A percentile compares a stretch with the other conserved stretches of the same genome.
These are phyloP conservation scores for Rousettus leschenaultii DNA, from an alignment of 2,113 vertebrate genomes.

Conservation along the genomic window DNA sequence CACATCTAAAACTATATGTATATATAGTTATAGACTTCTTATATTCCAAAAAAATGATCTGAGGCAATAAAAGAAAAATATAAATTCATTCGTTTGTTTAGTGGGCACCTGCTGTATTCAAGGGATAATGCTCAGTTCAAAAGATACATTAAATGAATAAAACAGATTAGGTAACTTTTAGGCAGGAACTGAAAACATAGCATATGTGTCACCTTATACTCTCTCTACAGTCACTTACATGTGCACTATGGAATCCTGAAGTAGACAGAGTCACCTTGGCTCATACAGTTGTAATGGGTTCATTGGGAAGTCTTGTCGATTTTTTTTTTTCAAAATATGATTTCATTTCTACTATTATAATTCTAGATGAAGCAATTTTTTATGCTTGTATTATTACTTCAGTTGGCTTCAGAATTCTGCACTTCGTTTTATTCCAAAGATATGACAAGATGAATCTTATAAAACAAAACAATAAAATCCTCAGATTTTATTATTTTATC, in stretches of 20 bases:
- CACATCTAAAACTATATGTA: neutral
- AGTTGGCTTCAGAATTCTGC: neutral
- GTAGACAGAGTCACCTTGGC: neutral
- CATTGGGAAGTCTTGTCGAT: neutral
- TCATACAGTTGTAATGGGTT: neutral
- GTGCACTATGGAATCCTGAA: neutral
- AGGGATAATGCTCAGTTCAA: neutral
- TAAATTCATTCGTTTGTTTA: neutral
- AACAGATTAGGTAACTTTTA: neutral
- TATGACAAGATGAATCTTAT: neutral
- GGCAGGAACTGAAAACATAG: neutral
- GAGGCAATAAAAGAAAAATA: neutral
- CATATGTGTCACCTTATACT: neutral
- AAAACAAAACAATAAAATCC: neutral
- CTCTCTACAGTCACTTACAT: neutral
- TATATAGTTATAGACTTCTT: neutral
- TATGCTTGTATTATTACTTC: neutral
- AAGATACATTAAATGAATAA: neutral
- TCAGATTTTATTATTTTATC: neutral
- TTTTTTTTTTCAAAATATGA: neutral
- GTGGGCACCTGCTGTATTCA: neutral
- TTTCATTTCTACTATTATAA: neutral
- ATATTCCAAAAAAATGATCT: neutral
- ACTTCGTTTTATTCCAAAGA: conserved; percentile 15
- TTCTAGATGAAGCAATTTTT: neutral